Evolutionary conservation across 1,140 invertebrate genomes (phyloP).

Genomic region (Calliopsis andreniformis): DNA sequence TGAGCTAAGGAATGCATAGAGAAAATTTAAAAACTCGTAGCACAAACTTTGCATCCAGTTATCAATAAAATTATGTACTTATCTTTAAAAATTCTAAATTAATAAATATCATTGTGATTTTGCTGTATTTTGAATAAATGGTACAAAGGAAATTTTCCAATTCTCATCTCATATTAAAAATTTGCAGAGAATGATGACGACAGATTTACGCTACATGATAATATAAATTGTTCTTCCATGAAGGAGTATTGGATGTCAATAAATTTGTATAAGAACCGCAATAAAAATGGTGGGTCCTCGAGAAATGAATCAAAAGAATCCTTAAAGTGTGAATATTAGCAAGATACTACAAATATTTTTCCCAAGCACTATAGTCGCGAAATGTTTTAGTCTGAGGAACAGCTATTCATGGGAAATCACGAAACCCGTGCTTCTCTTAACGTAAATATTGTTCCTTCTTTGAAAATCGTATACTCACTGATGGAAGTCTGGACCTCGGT

Average conservation of each 20-base stretch:
- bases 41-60: no score
- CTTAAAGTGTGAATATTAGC: slow-evolving; percentile 24
- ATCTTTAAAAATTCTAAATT: no score
- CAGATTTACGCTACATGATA: no score
- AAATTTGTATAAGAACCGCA: background rate
- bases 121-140: no score
- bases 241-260: background rate
- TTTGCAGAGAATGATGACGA: no score
- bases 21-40: no score
- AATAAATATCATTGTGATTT: no score
- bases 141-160: no score
- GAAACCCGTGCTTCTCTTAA: slow-evolving; percentile 39
- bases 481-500: background rate
- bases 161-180: no score
- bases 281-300: background rate
- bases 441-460: slow-evolving; percentile 59
- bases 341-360: slow-evolving; percentile 23
- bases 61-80: no score
- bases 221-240: no score
- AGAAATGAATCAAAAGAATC: slow-evolving; percentile 11
- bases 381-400: background rate
- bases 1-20: no score
- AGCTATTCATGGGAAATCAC: background rate
- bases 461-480: slow-evolving; percentile 26
- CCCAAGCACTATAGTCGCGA: slow-evolving; percentile 19